phyloP scores from a whole-genome alignment of 2,888 invertebrate genomes.

The Candidula unifasciata region DNA sequence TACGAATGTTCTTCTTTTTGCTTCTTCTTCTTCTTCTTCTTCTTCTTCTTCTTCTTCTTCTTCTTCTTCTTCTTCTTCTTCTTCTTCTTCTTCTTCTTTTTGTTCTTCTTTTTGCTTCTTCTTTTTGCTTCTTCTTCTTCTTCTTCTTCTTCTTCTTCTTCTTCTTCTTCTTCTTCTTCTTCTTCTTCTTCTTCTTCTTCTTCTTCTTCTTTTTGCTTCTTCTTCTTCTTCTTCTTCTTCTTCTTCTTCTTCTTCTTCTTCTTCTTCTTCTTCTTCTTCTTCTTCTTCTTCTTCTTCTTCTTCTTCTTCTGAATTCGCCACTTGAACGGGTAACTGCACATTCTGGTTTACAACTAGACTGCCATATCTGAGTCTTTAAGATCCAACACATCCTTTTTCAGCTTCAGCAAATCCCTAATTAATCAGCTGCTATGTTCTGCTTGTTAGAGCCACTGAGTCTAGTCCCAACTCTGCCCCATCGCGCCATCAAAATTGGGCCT shows the following conservation, averaged over 20 bases:
- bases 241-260: not conserved
- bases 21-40: no score
- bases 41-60: no score
- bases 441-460: no score
- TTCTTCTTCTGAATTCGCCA: not conserved
- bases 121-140: not conserved
- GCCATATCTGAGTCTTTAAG: no score
- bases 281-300: not conserved
- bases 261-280: not conserved
- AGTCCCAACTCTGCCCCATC: no score
- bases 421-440: no score
- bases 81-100: not conserved
- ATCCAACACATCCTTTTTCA: not conserved
- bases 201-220: not conserved
- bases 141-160: not conserved
- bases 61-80: no score
- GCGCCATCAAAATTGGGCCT: no score
- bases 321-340: not conserved
- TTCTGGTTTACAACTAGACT: no score
- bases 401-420: no score
- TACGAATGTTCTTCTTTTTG: no score
- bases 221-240: not conserved
- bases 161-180: no score
- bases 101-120: not conserved
- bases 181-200: not conserved